Conservation (phyloP, 2,113 vertebrate species). For the Fulmarus glacialis region DNA sequence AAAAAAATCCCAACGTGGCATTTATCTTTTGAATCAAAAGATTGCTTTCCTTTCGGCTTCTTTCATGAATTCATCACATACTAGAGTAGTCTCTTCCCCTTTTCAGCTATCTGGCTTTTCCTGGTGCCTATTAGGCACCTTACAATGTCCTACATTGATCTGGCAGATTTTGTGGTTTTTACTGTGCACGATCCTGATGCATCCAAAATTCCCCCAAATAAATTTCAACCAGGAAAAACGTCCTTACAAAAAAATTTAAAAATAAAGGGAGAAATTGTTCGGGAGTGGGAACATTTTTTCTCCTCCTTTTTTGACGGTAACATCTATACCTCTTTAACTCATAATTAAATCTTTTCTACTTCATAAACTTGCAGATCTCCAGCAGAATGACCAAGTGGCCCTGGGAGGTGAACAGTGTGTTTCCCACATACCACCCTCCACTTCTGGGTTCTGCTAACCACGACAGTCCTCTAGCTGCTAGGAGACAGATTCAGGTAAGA, state of each 20-base stretch:
- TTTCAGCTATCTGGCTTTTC: neutral
- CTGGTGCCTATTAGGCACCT: neutral
- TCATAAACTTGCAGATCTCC: neutral
- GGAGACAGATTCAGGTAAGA: neutral
- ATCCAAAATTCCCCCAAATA: neutral
- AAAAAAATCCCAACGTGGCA: neutral
- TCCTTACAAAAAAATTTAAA: neutral
- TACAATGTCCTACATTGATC: neutral
- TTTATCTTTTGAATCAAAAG: neutral
- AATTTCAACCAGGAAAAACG: neutral
- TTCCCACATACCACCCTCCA: neutral
- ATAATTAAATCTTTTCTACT: neutral
- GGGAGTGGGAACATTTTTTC: neutral
- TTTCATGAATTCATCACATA: neutral
- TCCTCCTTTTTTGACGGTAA: neutral
- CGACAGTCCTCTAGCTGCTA: neutral
- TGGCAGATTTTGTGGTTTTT: neutral
- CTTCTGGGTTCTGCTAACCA: neutral
- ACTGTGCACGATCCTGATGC: neutral
- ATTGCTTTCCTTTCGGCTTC: neutral
- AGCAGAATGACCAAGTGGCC: neutral
- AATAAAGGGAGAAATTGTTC: neutral
- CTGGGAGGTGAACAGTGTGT: neutral
- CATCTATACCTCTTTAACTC: neutral
- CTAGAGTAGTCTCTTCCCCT: neutral